Evolutionary conservation across 1,140 invertebrate genomes (phyloP), one percentile per base, ranked within the genome.

Genomic region (Pemphigus obesinymphae): DNA sequence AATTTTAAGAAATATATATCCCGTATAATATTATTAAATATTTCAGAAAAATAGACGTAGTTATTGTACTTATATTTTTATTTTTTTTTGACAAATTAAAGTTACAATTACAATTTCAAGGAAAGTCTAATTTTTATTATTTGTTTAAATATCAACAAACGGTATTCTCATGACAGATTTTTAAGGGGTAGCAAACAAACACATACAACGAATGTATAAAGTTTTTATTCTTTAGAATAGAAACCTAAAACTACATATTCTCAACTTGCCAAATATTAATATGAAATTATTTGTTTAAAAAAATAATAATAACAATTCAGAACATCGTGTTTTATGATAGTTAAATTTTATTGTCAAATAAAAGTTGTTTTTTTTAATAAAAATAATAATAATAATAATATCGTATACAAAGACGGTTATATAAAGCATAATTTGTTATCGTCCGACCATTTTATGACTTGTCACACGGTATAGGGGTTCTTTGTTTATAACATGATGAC

Each of bases 351-450:
- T 45, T 7, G 7, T n/a, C 6, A 45, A 7, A 70, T 70, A 45
- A 70, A 68, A 70, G 34, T 43, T 70, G 2, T 68, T 70, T 68
- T 68, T 29, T 45, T 45, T 45, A 43, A 15, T 70, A 70, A 45
- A 23, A n/a, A n/a, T n/a, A n/a, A n/a, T n/a, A n/a, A n/a, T n/a
- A n/a, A 70, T 70, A 45, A 11, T 11, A 11, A 45, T 45, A 45
- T 45, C 43, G n/a, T n/a, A 50, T 26, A 70, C 68, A 70, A 70
- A 70, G 68, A 70, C n/a, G 23, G 13, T 45, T 45, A 8, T 29
- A 45, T 43, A 70, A 70, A 45, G 66, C 66, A 15, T n/a, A 68
- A 68, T 53, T 53, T 53, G 73, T 76, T 76, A 53, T 76, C 73
- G n/a, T 53, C 73, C 53, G 37, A 78, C 53, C n/a, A 29, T 58